Evolutionary conservation across 2,797 vertebrate genomes (phyloP).

Genomic region (Synaphobranchus kaupii): DNA sequence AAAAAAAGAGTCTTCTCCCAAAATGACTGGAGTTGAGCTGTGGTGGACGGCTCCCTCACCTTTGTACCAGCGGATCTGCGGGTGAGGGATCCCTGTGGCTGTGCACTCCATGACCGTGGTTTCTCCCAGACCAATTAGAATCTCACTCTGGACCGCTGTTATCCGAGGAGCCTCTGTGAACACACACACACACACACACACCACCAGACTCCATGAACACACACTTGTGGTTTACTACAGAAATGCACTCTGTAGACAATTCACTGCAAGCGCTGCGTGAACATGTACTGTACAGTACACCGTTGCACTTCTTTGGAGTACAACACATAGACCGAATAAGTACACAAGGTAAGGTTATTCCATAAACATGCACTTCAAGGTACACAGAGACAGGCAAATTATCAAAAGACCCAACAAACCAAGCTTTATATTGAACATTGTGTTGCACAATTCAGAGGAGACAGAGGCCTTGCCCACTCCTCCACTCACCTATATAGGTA

Average conservation of each 20-base stretch:
- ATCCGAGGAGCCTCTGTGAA: constrained; percentile 83
- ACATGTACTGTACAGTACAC: background rate
- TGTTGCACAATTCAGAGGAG: background rate
- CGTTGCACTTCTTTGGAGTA: background rate
- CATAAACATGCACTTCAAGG: background rate
- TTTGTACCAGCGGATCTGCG: constrained; percentile 93
- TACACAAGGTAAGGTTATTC: constrained; percentile 1
- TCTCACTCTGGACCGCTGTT: constrained; percentile 75
- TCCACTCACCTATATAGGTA: constrained; percentile 80
- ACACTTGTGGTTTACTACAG: background rate
- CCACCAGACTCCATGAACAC: background rate
- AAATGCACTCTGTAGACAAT: background rate
- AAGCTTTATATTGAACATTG: background rate
- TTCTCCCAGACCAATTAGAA: constrained; percentile 85
- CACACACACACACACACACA: background rate
- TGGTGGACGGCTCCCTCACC: constrained; percentile 67
- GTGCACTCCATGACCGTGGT: constrained; percentile 86
- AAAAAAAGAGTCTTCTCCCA: constrained; percentile 6
- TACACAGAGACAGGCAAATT: background rate
- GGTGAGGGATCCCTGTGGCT: constrained; percentile 83
- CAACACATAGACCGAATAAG: background rate
- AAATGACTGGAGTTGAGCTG: background rate
- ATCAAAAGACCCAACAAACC: background rate
- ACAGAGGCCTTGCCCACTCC: background rate
- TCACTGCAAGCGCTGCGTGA: background rate